Evolutionary conservation across 2,113 vertebrate genomes (phyloP).

Genomic region (Erythrocercus mccallii): DNA sequence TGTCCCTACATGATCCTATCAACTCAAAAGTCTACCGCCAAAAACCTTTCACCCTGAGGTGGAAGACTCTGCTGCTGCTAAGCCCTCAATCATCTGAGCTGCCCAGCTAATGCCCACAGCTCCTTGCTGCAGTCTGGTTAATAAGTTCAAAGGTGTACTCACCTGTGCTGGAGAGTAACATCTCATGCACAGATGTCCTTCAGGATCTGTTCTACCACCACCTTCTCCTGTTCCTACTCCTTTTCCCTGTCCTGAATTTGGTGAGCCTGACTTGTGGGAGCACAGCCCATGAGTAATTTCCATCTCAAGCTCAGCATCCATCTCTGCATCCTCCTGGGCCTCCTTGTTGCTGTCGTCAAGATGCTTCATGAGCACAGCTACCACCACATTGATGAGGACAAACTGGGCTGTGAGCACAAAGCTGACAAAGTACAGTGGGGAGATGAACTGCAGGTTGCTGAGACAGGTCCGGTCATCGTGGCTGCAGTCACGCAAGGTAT

Average conservation of each 20-base stretch:
- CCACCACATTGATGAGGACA: conserved; percentile 99
- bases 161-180: conserved; percentile 94
- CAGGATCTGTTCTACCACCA: conserved; percentile 42
- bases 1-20: neutral
- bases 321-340: conserved; percentile 97
- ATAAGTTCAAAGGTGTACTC: conserved; percentile 28
- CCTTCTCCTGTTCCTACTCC: conserved; percentile 35
- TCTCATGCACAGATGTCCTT: conserved; percentile 72
- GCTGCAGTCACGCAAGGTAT: conserved; percentile 94
- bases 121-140: conserved; percentile 6
- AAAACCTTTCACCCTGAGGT: conserved; percentile 2
- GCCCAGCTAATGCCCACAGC: neutral
- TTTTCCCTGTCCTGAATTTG: conserved; percentile 58
- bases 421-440: conserved; percentile 98
- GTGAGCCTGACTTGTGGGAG: conserved; percentile 68
- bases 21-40: neutral
- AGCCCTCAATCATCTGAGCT: neutral
- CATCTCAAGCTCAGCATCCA: conserved; percentile 96
- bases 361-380: conserved; percentile 99
- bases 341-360: conserved; percentile 99
- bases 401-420: conserved; percentile 99
- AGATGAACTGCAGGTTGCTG: conserved; percentile 91
- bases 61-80: neutral
- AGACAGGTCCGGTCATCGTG: conserved; percentile 92
- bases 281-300: conserved; percentile 88